Evolutionary conservation across 1,140 invertebrate species (phyloP).

Genomic region (Camponotus pennsylvanicus): DNA sequence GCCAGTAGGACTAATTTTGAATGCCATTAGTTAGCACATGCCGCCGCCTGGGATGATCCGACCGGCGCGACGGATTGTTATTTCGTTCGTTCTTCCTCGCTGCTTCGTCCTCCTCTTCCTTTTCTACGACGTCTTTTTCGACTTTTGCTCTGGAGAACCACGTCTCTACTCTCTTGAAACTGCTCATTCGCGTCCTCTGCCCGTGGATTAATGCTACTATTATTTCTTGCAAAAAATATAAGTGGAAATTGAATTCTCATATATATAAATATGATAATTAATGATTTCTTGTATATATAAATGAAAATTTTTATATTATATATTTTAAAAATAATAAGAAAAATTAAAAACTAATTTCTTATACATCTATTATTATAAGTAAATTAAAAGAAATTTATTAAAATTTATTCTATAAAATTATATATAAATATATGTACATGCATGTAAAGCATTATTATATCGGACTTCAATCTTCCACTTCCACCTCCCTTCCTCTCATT

Average conservation of each 20-base stretch:
- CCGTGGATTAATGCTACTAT: conserved; percentile 26
- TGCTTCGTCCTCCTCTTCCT: conserved; percentile 8
- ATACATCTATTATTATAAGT: background rate
- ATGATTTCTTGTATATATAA: too few relatives aligned
- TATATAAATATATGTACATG: background rate
- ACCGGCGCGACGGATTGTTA: conserved; percentile 75
- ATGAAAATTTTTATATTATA: background rate
- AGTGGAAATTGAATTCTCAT: conserved; percentile 3
- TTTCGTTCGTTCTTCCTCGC: conserved; percentile 74
- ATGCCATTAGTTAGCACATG: conserved; percentile 83
- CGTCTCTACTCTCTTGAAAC: background rate
- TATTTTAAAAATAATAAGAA: background rate
- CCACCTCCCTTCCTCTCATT: background rate
- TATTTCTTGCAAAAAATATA: conserved; percentile 1
- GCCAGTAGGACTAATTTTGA: conserved; percentile 83
- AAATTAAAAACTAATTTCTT: background rate
- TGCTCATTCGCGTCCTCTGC: conserved; percentile 38
- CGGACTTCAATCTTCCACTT: conserved; percentile 3
- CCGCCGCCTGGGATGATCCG: conserved; percentile 79
- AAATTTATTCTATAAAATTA: background rate
- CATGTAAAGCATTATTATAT: conserved; percentile 17
- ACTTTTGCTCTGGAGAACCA: background rate
- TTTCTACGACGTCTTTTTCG: background rate
- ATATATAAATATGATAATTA: background rate
- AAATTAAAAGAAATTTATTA: background rate